Percentiles rank a stretch among this genome's conserved stretches.
Conservation (phyloP, 2,113 vertebrate genomes). For the Anhinga rufa region DNA sequence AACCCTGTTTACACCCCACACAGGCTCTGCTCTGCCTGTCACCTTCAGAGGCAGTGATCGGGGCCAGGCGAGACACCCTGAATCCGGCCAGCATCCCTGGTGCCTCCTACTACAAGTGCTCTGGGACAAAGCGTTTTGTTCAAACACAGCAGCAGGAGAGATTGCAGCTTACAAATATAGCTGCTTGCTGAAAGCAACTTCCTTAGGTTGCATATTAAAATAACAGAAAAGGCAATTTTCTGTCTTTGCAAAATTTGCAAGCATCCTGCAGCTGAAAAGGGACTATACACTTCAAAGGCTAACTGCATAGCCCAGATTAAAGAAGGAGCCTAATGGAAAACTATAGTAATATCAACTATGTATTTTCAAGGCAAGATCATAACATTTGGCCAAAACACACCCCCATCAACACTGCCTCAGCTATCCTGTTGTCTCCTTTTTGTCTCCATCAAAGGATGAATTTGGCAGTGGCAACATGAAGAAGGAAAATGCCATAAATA, state of each 20-base stretch:
- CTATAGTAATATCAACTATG: not conserved
- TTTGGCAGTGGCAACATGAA: not conserved
- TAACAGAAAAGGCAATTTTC: not conserved
- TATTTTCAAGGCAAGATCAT: not conserved
- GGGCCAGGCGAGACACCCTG: not conserved
- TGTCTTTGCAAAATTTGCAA: not conserved
- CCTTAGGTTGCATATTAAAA: not conserved
- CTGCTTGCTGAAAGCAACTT: not conserved
- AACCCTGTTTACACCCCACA: not conserved
- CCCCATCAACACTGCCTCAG: accelerated
- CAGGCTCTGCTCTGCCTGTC: not conserved
- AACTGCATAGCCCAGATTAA: not conserved
- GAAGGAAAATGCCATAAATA: not conserved
- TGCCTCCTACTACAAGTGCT: not conserved
- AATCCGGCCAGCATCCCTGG: accelerated
- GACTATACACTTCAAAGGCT: not conserved
- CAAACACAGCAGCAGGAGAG: not conserved
- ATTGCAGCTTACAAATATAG: not conserved
- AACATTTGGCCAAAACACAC: not conserved
- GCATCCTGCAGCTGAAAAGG: accelerated
- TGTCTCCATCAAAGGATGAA: not conserved
- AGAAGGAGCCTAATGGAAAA: not conserved
- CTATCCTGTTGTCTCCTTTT: not conserved
- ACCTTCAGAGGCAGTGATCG: not conserved
- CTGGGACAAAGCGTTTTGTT: not conserved